Percentiles rank a stretch among this genome's conserved stretches.
Evolutionary conservation across 37 sponge, comb jelly and placozoan species (phyloP).

Genomic region (Corticium candelabrum): DNA sequence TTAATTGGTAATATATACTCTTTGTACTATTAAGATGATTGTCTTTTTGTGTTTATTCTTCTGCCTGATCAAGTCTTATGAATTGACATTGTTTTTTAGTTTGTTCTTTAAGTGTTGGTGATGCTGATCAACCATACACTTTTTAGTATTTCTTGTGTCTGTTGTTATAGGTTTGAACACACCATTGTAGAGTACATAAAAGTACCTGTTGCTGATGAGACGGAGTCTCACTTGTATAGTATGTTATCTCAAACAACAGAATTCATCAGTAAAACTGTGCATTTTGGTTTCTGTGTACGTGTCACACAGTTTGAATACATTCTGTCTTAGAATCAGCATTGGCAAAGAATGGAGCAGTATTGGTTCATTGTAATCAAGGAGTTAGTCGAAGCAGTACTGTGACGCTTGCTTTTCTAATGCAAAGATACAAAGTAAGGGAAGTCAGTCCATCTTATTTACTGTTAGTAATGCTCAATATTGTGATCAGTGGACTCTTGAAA

Average conservation of each 20-base stretch:
- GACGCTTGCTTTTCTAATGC: not conserved
- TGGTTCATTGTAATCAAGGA: not conserved
- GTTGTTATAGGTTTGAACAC: too few relatives aligned
- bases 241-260: not conserved
- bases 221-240: not conserved
- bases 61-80: too few relatives aligned
- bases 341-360: not conserved
- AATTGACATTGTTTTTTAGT: too few relatives aligned
- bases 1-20: too few relatives aligned
- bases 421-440: not conserved
- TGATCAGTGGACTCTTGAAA: not conserved
- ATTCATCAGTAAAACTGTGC: not conserved
- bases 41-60: too few relatives aligned
- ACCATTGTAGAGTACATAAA: not conserved
- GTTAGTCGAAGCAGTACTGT: not conserved
- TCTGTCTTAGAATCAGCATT: not conserved
- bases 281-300: not conserved
- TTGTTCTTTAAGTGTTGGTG: too few relatives aligned
- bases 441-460: too few relatives aligned
- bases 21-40: too few relatives aligned
- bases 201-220: not conserved
- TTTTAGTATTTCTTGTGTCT: too few relatives aligned
- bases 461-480: too few relatives aligned
- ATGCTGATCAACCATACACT: too few relatives aligned
- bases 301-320: not conserved